phyloP scores from a whole-genome alignment of 2,888 invertebrate species.

The Xestia xanthographa region DNA sequence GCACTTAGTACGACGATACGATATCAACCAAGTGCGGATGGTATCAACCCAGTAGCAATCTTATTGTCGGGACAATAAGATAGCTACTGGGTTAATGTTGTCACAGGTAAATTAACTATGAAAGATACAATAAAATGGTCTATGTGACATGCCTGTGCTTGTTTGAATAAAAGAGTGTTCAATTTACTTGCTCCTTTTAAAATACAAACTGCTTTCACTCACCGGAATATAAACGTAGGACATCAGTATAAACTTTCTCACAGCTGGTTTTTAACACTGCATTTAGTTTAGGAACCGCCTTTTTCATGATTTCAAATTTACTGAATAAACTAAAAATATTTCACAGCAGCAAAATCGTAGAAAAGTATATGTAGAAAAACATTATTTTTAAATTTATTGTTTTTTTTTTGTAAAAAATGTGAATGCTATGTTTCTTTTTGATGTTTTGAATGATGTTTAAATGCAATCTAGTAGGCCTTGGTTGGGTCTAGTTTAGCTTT shows the following conservation, averaged over 20 bases:
- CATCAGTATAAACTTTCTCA: background rate
- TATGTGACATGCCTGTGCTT: background rate
- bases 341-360: background rate
- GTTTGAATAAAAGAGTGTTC: background rate
- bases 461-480: conserved; percentile 13
- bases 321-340: background rate
- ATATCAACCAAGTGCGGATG: too few relatives aligned
- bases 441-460: too few relatives aligned
- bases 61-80: background rate
- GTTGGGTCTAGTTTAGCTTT: background rate
- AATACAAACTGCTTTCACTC: background rate
- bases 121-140: background rate
- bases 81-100: background rate
- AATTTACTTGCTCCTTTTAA: background rate
- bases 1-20: too few relatives aligned
- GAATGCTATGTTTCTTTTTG: background rate
- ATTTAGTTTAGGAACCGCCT: background rate
- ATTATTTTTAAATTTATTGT: too few relatives aligned
- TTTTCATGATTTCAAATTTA: conserved; percentile 11
- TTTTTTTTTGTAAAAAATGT: background rate
- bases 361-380: background rate
- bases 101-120: background rate
- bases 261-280: background rate
- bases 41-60: too few relatives aligned
- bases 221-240: conserved; percentile 22